These are phyloP conservation scores for Pterostichus niger DNA, from an alignment of 2,888 invertebrate species.

Conservation along the genomic window DNA sequence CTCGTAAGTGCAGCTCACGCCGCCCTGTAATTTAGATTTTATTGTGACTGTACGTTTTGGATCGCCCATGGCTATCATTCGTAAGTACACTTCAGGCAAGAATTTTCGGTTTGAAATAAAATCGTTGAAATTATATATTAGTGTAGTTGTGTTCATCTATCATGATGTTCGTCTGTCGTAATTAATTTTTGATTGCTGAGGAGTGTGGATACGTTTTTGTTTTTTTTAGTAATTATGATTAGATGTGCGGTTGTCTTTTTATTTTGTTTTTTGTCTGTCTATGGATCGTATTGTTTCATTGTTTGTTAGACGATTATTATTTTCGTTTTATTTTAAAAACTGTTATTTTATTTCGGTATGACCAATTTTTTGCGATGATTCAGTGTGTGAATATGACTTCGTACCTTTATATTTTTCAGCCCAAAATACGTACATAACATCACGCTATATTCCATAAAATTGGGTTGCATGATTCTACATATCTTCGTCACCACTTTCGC, in stretches of 20 bases:
- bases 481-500: no score
- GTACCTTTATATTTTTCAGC: no score
- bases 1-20: conserved; percentile 67
- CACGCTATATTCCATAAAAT: no score
- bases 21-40: conserved; percentile 72
- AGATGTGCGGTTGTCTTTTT: conserved; percentile 26
- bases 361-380: no score
- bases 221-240: conserved; percentile 29
- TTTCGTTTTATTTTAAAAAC: background rate
- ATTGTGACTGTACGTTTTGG: conserved; percentile 68
- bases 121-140: conserved; percentile 51
- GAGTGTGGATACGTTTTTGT: conserved; percentile 29
- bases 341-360: no score
- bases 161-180: conserved; percentile 40
- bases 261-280: conserved; percentile 16
- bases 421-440: no score
- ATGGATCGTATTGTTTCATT: conserved; percentile 23
- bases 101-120: conserved; percentile 46
- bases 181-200: conserved; percentile 61
- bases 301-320: conserved; percentile 1
- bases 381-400: no score
- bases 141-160: conserved; percentile 45
- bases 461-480: no score
- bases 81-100: conserved; percentile 47
- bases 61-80: conserved; percentile 42